Conservation (phyloP, 2,888 invertebrate species). For the Cyaniris semiargus region DNA sequence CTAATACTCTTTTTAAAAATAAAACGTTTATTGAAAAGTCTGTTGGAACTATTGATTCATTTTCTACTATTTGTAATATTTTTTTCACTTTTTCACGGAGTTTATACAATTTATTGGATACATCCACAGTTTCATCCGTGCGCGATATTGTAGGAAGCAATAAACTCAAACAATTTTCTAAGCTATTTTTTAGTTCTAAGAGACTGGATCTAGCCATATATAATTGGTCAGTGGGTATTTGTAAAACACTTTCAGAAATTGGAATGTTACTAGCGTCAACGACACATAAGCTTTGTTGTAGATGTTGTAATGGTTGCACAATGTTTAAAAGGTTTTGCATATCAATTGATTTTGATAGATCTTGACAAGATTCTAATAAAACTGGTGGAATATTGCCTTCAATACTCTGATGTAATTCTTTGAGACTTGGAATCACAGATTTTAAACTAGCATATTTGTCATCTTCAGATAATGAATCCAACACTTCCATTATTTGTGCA, state of each 20-base stretch:
- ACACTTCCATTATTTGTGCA: slow-evolving; percentile 60
- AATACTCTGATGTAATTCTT: slow-evolving; percentile 58
- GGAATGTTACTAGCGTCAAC: slow-evolving; percentile 66
- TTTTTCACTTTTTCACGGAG: slow-evolving; percentile 58
- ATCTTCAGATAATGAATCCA: slow-evolving; percentile 63
- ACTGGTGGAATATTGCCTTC: slow-evolving; percentile 65
- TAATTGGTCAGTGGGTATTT: slow-evolving; percentile 60
- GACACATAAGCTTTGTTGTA: slow-evolving; percentile 62
- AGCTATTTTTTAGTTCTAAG: slow-evolving; percentile 58
- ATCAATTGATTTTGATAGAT: slow-evolving; percentile 49
- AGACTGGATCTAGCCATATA: slow-evolving; percentile 59
- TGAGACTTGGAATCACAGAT: slow-evolving; percentile 55
- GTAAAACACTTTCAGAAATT: slow-evolving; percentile 64
- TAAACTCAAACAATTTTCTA: slow-evolving; percentile 57
- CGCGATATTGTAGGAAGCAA: slow-evolving; percentile 60
- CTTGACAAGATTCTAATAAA: slow-evolving; percentile 57
- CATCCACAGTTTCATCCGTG: slow-evolving; percentile 58
- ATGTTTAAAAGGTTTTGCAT: slow-evolving; percentile 58
- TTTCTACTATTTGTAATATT: slow-evolving; percentile 52
- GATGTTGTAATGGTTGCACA: slow-evolving; percentile 64
- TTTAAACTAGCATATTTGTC: slow-evolving; percentile 64
- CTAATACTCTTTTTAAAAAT: slow-evolving; percentile 51
- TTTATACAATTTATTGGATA: slow-evolving; percentile 58
- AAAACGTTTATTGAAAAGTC: slow-evolving; percentile 43
- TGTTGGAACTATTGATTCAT: slow-evolving; percentile 32